These are phyloP conservation scores for Teleogryllus occipitalis DNA, from an alignment of 1,140 invertebrate genomes.

Conservation along the genomic window DNA sequence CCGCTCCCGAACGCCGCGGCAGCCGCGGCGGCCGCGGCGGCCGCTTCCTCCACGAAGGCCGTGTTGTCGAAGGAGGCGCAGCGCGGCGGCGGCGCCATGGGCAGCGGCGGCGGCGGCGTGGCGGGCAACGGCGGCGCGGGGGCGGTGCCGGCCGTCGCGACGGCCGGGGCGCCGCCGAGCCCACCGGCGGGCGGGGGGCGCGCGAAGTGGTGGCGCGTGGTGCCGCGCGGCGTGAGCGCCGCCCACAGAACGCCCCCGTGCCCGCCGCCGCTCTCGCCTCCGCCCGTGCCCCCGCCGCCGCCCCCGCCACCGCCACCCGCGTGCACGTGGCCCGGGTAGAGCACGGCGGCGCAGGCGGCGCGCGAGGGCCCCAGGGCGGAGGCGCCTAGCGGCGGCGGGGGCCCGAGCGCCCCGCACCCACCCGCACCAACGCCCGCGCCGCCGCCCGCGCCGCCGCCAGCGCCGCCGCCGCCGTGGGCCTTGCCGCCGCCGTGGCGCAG, in stretches of 20 bases:
- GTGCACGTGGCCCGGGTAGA: conserved; percentile 21
- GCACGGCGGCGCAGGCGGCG: no score
- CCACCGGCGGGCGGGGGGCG: not conserved
- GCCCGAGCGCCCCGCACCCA: not conserved
- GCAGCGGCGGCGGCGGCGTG: conserved; percentile 21
- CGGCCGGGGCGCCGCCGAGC: conserved; percentile 17
- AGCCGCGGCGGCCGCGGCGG: conserved; percentile 59
- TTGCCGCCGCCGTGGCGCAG: not conserved
- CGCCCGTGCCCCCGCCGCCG: conserved; percentile 43
- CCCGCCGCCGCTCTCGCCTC: conserved; percentile 37
- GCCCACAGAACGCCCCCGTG: conserved; percentile 71
- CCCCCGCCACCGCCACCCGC: conserved; percentile 33
- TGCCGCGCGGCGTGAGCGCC: conserved; percentile 65
- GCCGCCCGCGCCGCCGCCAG: not conserved
- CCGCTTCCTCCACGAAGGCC: conserved; percentile 54
- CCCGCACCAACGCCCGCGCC: no score
- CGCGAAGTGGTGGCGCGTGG: conserved; percentile 46
- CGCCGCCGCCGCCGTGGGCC: no score
- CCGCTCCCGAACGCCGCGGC: conserved; percentile 57
- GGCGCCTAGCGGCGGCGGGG: not conserved
- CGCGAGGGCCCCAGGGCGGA: no score
- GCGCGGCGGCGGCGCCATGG: conserved; percentile 31
- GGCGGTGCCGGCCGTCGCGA: conserved; percentile 11
- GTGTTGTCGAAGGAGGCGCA: conserved; percentile 50
- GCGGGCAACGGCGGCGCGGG: conserved; percentile 15